phyloP scores from a whole-genome alignment of 2,113 vertebrate genomes.

The Chinchilla lanigera region DNA sequence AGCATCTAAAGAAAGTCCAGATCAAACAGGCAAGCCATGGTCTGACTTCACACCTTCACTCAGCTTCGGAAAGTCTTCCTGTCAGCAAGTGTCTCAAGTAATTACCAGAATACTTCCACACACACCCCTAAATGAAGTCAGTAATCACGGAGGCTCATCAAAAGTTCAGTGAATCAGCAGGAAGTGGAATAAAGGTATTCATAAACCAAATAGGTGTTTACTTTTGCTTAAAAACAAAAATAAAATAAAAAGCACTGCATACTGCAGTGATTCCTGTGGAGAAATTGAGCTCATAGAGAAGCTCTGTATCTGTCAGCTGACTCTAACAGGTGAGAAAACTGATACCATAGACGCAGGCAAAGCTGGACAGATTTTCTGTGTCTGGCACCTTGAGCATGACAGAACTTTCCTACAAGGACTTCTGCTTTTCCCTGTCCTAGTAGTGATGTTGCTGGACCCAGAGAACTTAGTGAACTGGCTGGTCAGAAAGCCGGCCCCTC shows the following conservation, averaged over 20 bases:
- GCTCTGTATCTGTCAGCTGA: not conserved
- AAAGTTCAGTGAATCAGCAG: slow-evolving; percentile 61
- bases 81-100: slow-evolving; percentile 66
- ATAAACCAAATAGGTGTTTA: slow-evolving; percentile 60
- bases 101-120: not conserved
- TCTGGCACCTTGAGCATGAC: not conserved
- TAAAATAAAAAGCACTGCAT: not conserved
- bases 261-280: not conserved
- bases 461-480: not conserved
- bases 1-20: slow-evolving; percentile 57
- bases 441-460: not conserved
- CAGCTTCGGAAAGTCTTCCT: slow-evolving; percentile 45
- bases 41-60: slow-evolving; percentile 55
- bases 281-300: not conserved
- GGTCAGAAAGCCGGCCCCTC: not conserved
- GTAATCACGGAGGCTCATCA: slow-evolving; percentile 55
- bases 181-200: slow-evolving; percentile 52
- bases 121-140: slow-evolving; percentile 42
- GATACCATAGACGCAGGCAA: not conserved
- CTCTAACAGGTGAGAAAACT: not conserved
- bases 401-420: not conserved
- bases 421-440: not conserved
- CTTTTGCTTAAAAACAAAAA: slow-evolving; percentile 41
- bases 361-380: not conserved
- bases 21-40: slow-evolving; percentile 42